Evolutionary conservation across 1,140 invertebrate genomes (phyloP).

Genomic region (Acyrthosiphon pisum): DNA sequence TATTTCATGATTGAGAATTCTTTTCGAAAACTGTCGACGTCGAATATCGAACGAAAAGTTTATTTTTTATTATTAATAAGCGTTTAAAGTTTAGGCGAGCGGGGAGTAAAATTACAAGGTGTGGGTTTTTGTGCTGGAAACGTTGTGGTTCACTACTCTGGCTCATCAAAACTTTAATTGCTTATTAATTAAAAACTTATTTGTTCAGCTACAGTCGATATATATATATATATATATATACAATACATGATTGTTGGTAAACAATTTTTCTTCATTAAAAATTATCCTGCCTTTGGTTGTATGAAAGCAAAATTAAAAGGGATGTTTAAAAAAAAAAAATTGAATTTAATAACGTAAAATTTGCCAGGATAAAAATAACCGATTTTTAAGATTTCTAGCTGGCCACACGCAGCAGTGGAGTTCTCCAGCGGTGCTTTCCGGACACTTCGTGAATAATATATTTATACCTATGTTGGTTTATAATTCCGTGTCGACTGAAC

Average conservation of each 20-base stretch:
- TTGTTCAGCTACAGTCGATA: not conserved
- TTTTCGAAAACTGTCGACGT: not conserved
- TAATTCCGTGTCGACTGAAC: not conserved
- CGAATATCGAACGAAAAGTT: not conserved
- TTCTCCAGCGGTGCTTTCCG: not conserved
- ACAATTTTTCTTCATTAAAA: not conserved
- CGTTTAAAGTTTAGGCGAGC: not conserved
- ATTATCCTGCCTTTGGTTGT: no score
- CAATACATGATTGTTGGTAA: not conserved
- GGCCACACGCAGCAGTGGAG: fast-evolving
- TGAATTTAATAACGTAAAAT: not conserved
- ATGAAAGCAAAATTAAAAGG: not conserved
- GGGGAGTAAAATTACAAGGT: not conserved
- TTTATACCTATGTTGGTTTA: no score
- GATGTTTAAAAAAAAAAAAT: not conserved
- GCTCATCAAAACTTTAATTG: not conserved
- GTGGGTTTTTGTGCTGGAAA: not conserved
- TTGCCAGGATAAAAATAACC: not conserved
- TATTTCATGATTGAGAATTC: not conserved
- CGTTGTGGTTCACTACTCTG: not conserved
- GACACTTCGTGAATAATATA: not conserved
- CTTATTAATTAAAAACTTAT: slow-evolving; percentile 19
- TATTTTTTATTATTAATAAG: slow-evolving; percentile 1
- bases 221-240: not conserved
- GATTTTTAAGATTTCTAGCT: not conserved